phyloP scores from a whole-genome alignment of 2,797 vertebrate genomes.

The Pampus argenteus region DNA sequence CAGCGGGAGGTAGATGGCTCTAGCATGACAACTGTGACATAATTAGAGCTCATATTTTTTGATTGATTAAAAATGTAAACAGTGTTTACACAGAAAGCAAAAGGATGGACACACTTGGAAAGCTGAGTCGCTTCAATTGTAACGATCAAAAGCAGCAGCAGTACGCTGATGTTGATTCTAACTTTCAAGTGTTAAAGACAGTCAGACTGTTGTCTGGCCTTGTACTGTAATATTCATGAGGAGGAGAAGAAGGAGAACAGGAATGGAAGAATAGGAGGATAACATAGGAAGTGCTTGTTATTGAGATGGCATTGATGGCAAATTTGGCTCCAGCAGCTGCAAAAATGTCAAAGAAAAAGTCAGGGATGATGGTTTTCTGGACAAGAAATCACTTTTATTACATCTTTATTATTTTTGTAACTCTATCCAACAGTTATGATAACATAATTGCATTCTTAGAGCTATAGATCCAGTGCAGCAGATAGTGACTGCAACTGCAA shows the following conservation, averaged over 20 bases:
- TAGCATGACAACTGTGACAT: too few relatives aligned
- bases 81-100: not conserved
- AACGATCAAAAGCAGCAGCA: not conserved
- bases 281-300: too few relatives aligned
- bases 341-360: too few relatives aligned
- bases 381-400: too few relatives aligned
- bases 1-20: too few relatives aligned
- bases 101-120: not conserved
- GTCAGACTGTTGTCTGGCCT: constrained; percentile 9
- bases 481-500: not conserved
- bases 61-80: not conserved
- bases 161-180: not conserved
- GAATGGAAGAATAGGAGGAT: constrained; percentile 9
- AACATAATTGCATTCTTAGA: too few relatives aligned
- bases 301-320: not conserved
- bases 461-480: constrained; percentile 11
- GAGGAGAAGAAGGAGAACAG: not conserved
- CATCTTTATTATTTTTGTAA: too few relatives aligned
- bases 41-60: not conserved
- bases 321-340: not conserved
- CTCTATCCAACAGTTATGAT: too few relatives aligned
- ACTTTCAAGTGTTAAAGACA: constrained; percentile 1
- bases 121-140: constrained; percentile 8
- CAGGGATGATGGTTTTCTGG: too few relatives aligned
- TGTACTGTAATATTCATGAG: constrained; percentile 28